These are phyloP conservation scores for Aramus guarauna DNA, from an alignment of 2,113 vertebrate genomes.

Conservation along the genomic window DNA sequence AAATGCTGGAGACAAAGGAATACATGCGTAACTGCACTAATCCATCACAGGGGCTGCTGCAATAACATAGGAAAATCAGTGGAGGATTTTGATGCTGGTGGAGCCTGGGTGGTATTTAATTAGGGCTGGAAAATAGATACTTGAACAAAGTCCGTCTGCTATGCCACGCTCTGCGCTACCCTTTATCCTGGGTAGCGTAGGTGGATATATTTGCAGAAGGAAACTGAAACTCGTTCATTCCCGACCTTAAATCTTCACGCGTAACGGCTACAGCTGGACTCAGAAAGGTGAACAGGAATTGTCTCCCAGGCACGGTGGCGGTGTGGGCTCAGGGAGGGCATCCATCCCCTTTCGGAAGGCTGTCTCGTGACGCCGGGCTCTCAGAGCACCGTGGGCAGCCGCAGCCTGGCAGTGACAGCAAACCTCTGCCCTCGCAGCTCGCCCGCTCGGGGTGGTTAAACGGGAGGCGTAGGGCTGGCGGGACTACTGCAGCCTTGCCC, in stretches of 20 bases:
- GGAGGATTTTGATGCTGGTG: background rate
- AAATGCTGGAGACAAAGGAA: background rate
- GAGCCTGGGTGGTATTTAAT: background rate
- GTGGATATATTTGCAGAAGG: background rate
- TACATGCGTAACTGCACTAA: background rate
- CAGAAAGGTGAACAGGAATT: rapidly evolving
- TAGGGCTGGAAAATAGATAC: background rate
- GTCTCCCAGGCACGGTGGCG: too few species aligned
- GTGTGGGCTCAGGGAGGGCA: background rate
- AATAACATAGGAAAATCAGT: rapidly evolving
- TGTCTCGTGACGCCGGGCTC: rapidly evolving
- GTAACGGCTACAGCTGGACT: background rate
- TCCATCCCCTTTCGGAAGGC: background rate
- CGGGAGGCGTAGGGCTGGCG: background rate
- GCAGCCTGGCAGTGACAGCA: background rate
- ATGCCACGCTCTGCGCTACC: background rate
- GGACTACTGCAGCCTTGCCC: rapidly evolving
- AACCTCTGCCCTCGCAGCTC: background rate
- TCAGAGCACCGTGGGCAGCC: rapidly evolving
- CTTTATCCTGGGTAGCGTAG: rapidly evolving
- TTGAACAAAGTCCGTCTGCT: background rate
- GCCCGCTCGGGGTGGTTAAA: background rate
- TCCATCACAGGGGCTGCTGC: background rate
- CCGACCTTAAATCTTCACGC: background rate
- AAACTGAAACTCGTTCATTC: background rate